A percentile compares a stretch with the other conserved stretches of the same genome.
phyloP scores from a whole-genome alignment of 2,888 invertebrate genomes.

The Agrotis segetum region DNA sequence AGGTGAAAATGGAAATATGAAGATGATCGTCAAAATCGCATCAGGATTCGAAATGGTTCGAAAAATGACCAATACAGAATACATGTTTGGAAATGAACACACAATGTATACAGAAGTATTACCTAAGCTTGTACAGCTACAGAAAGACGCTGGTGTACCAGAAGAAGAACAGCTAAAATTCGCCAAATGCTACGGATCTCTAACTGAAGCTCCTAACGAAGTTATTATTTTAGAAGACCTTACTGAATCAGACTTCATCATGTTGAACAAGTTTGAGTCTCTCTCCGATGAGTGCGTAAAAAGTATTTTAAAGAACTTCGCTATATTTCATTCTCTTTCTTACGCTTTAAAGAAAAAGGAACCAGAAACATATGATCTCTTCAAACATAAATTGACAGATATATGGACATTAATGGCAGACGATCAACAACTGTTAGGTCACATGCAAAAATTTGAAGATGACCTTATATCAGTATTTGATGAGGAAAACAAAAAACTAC shows the following conservation, averaged over 20 bases:
- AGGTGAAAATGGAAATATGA: conserved; percentile 58
- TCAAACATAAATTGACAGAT: conserved; percentile 49
- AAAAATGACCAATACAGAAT: conserved; percentile 47
- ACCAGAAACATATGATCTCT: conserved; percentile 63
- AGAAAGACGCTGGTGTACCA: conserved; percentile 68
- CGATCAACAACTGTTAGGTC: not conserved
- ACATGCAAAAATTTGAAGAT: not conserved
- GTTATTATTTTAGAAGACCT: conserved; percentile 77
- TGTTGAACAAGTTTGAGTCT: conserved; percentile 71
- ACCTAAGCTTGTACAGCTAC: conserved; percentile 70
- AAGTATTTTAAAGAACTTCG: conserved; percentile 72
- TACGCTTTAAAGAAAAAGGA: conserved; percentile 73
- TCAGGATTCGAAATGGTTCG: conserved; percentile 61
- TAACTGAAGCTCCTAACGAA: conserved; percentile 69
- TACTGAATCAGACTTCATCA: conserved; percentile 63
- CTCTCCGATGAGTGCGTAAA: conserved; percentile 68
- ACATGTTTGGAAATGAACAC: conserved; percentile 72
- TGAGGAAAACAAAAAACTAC: conserved; percentile 21
- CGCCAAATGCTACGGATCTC: conserved; percentile 72
- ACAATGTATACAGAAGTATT: conserved; percentile 71
- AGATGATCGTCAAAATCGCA: conserved; percentile 75
- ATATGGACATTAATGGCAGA: not conserved
- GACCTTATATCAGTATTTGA: conserved; percentile 13
- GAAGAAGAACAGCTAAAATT: conserved; percentile 67
- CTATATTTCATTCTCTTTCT: conserved; percentile 75